Conservation (phyloP, 2,797 vertebrate species). For the Muscicapa striata region DNA sequence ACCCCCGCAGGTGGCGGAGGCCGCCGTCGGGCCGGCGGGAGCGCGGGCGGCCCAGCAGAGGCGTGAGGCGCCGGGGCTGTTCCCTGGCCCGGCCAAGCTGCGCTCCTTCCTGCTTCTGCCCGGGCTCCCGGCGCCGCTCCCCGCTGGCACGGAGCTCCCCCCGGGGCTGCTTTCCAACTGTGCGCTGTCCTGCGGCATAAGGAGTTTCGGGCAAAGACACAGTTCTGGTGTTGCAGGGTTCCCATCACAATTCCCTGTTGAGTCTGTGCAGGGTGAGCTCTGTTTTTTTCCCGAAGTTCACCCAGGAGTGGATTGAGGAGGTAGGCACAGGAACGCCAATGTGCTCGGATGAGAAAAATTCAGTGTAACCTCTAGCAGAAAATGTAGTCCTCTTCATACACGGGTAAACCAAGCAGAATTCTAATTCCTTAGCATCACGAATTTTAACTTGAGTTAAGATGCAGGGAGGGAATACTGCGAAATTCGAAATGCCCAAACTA, state of each 20-base stretch:
- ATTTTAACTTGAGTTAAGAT: background rate
- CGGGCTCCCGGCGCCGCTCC: background rate
- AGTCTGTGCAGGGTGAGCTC: background rate
- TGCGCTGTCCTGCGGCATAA: rapidly evolving
- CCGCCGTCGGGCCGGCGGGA: background rate
- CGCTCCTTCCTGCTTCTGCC: background rate
- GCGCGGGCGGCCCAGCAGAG: background rate
- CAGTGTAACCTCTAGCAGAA: background rate
- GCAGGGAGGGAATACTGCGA: background rate
- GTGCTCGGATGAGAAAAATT: background rate
- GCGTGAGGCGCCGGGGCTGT: background rate
- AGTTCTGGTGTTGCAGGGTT: background rate
- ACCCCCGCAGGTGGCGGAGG: background rate
- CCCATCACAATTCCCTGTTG: background rate
- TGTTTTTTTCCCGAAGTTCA: background rate
- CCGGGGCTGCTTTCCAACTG: background rate
- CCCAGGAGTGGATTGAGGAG: background rate
- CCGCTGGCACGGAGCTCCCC: background rate
- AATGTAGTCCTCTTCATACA: background rate
- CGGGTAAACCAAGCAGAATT: background rate
- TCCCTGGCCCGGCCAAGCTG: background rate
- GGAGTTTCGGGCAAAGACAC: background rate
- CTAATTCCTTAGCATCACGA: background rate
- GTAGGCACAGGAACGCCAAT: background rate
- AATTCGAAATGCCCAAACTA: background rate